Conservation (phyloP, 2,113 vertebrate genomes). For the Rostratula benghalensis region DNA sequence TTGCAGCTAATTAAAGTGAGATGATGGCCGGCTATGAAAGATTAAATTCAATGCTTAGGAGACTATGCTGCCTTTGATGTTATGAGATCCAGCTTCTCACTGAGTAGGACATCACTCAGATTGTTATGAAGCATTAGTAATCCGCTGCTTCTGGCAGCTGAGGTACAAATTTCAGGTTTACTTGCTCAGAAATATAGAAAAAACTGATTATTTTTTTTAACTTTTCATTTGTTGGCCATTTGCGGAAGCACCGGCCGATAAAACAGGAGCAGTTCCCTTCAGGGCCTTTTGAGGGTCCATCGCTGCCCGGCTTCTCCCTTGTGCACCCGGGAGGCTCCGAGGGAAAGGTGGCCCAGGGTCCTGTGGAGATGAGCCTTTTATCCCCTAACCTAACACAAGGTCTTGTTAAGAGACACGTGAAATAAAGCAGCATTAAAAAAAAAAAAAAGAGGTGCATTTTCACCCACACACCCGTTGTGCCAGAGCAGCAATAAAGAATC, state of each 20-base stretch:
- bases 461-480: rapidly evolving
- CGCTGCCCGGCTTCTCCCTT: no score
- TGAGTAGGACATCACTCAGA: not conserved
- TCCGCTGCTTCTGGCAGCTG: not conserved
- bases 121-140: not conserved
- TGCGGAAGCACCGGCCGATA: not conserved
- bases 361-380: not conserved
- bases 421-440: not conserved
- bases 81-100: not conserved
- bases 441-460: no score
- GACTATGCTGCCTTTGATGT: not conserved
- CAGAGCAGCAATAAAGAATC: not conserved
- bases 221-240: not conserved
- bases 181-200: not conserved
- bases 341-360: not conserved
- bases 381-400: no score
- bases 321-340: not conserved
- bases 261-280: not conserved
- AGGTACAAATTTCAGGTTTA: not conserved
- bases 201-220: not conserved
- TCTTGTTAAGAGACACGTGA: no score
- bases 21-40: not conserved
- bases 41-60: not conserved
- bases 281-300: not conserved
- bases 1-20: not conserved